Base-by-base conservation (phyloP, 2,113 vertebrate genomes). In the Urocitellus parryii region DNA sequence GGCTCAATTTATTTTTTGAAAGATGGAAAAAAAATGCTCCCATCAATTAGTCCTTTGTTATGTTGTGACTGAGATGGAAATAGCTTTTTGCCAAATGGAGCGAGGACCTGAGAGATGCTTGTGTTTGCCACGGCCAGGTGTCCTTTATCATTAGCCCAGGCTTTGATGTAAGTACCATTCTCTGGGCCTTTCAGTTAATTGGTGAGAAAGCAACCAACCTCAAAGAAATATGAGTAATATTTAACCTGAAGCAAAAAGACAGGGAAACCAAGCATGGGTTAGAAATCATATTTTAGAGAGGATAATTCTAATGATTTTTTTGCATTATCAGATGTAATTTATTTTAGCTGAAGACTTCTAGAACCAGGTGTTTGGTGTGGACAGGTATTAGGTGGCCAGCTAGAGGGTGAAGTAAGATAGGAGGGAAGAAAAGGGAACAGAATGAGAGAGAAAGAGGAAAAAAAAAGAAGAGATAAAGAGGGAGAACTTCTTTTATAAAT, bases 41-140 rank as follows among this genome's bases (percentile, higher is more conserved):
- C 96, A 96, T 98, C 98, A 98, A 97, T 98, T 98, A 98, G 96
- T 94, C 88, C 95, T 97, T 98, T 98, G 97, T 98, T 97, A 94
- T 7, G 24, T 96, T 88, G 95, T 70, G 96, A 94, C 96, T 97
- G 91, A 97, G 94, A 97, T 98, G 97, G 96, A 97, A 97, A 97
- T 97, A 97, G 96, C 93, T 95, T 98, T 97, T 97, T 98, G 95
- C 96, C 95, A 97, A 96, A 97, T 96, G 92, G 89, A 98, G 96
- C 25, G 7, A 95, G 87, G 87, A 96, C 95, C 95, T 97, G 96
- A 97, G 97, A 97, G 97, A 97, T 96, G 96, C 95, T 92, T 97
- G 93, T 91, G 45, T 97, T 92, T 92, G 84, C 94, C 6, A 22
- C 91, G 97, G 94, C 97, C 98, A 98, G 98, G 98, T 98, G 98